phyloP scores from a whole-genome alignment of 2,797 vertebrate genomes.

The Crocidura indochinensis region DNA sequence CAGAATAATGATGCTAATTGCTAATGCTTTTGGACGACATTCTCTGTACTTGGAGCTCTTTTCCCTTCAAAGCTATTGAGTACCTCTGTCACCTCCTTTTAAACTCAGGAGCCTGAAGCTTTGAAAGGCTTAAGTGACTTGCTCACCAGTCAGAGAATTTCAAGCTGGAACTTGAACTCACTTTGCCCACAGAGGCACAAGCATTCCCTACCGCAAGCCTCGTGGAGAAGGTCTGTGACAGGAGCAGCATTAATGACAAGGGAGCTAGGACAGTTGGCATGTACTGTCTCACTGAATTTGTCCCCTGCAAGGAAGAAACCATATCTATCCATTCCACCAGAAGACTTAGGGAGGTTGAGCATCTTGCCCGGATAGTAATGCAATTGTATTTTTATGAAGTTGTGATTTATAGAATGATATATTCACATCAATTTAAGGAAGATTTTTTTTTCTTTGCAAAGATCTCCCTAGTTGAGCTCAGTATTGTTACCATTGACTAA shows the following conservation, averaged over 20 bases:
- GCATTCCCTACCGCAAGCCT: background rate
- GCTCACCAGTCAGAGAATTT: constrained; percentile 9
- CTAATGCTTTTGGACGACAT: constrained; percentile 24
- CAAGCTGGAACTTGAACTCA: constrained; percentile 32
- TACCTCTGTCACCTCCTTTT: constrained; percentile 10
- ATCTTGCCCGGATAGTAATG: background rate
- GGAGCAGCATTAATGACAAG: background rate
- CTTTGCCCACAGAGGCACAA: background rate
- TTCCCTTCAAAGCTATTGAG: constrained; percentile 11
- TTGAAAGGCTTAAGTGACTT: constrained; percentile 51
- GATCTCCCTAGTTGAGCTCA: constrained; percentile 36
- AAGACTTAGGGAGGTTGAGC: background rate
- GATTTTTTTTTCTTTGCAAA: constrained; percentile 18
- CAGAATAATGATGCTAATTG: constrained; percentile 54
- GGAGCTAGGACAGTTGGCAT: background rate
- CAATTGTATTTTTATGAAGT: background rate
- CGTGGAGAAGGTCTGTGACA: background rate
- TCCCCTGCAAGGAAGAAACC: background rate
- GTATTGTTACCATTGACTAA: constrained; percentile 13
- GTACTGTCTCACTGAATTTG: background rate
- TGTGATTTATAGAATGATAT: background rate
- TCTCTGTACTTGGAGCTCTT: background rate
- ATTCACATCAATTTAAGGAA: constrained; percentile 49
- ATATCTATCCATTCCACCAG: constrained; percentile 26
- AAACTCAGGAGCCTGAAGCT: constrained; percentile 5